Conservation (phyloP, 1,140 invertebrate species). For the Belonocnema kinseyi region DNA sequence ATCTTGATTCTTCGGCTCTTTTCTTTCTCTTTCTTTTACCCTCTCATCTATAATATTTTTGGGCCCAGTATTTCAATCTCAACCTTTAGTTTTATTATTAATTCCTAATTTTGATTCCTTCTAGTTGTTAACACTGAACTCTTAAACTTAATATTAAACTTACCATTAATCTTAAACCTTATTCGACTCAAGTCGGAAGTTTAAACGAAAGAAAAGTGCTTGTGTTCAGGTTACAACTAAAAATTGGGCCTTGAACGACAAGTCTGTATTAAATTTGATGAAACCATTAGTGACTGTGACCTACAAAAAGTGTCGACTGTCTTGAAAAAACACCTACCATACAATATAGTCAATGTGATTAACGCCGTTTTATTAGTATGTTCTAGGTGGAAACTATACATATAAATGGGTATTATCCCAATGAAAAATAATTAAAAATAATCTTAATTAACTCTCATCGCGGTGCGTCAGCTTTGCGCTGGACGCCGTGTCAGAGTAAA, state of each 20-base stretch:
- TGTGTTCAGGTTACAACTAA: background rate
- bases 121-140: no score
- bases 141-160: no score
- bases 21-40: background rate
- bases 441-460: slow-evolving; percentile 7
- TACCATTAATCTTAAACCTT: no score
- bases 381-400: slow-evolving; percentile 50
- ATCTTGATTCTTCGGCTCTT: background rate
- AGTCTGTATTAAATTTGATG: no score
- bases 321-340: background rate
- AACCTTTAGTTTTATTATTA: background rate
- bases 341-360: slow-evolving; percentile 29
- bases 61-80: slow-evolving; percentile 25
- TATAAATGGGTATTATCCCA: background rate
- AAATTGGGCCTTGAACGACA: background rate
- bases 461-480: background rate
- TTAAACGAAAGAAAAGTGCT: no score
- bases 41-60: background rate
- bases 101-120: background rate
- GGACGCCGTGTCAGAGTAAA: background rate
- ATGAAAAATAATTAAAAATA: background rate
- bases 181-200: no score
- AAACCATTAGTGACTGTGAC: background rate
- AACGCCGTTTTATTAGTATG: slow-evolving; percentile 50
- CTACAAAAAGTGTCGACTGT: background rate